Evolutionary conservation across 2,888 invertebrate species (phyloP), one percentile per base, ranked within the genome.

Genomic region (Enchytraeus crypticus): DNA sequence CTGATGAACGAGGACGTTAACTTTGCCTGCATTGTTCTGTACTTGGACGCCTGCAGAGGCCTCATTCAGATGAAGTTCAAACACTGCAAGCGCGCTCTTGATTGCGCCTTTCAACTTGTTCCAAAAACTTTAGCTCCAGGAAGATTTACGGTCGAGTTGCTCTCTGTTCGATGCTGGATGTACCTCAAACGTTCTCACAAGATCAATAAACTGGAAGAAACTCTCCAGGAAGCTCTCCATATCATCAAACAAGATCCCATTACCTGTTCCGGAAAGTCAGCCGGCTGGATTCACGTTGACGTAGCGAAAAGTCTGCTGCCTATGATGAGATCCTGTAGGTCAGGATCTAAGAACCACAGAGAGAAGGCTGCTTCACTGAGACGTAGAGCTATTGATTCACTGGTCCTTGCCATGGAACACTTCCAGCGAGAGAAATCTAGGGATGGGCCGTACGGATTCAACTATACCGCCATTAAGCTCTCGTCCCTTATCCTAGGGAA

Each of bases 281-380:
- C 56, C 46, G 56, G 56, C 26, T 56, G 56, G 56, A 43, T 56
- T 18, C 45, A 56, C 46, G 56, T 56, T 32, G 56, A 56, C 23
- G 29, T 27, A 5, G 56, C 56, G 43, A 56, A 56, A 21, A 11
- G 26, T 26, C 46, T 45, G 45, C 26, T 23, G 27, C 23, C 46
- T 21, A n/a, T 26, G 23, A 56, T 56, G 45, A 32, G 32, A 14
- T 33, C 33, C 21, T 33, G 32, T 30, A 5, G 26, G 54, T 45
- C 45, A 27, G 23, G 8, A 5, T 11, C 8, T 23, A 47, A 47
- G 21, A 38, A 14, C 38, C 8, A 18, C 18, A 38, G 18, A 38
- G 38, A 38, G 8, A 30, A 34, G 21, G 34, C 23, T 21, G 1
- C 30, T 2, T n/a, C 34, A 2, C 3, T 56, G 27, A 43, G 56